Evolutionary conservation across 2,888 invertebrate species (phyloP).

Genomic region (Tetranychus truncatus): DNA sequence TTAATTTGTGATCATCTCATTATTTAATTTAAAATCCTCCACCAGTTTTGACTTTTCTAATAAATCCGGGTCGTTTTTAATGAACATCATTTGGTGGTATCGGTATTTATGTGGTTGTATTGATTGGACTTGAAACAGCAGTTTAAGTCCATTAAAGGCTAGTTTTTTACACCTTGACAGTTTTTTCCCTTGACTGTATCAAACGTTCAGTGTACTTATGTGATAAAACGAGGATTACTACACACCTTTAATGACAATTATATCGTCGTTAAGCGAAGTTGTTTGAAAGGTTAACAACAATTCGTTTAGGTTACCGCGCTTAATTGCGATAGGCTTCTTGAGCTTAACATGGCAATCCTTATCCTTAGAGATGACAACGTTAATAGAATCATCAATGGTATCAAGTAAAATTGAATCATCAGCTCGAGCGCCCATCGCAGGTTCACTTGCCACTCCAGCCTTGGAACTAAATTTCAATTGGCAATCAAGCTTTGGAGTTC

Average conservation of each 20-base stretch:
- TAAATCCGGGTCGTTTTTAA: too few relatives aligned
- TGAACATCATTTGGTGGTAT: too few relatives aligned
- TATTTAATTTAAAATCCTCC: too few relatives aligned
- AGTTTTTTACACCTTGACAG: background rate
- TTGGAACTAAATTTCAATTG: conserved; percentile 27
- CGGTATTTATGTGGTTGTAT: background rate
- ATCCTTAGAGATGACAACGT: conserved; percentile 21
- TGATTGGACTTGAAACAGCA: background rate
- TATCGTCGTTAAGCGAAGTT: conserved; percentile 22
- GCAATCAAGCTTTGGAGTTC: conserved; percentile 28
- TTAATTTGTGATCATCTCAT: too few relatives aligned
- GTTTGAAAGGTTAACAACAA: conserved; percentile 22
- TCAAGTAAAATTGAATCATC: conserved; percentile 21
- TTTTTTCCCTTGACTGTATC: too few relatives aligned
- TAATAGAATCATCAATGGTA: conserved; percentile 23
- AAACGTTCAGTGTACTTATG: too few relatives aligned
- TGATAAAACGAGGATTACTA: background rate
- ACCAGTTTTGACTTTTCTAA: too few relatives aligned
- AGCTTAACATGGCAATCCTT: conserved; percentile 23
- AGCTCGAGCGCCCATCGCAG: conserved; percentile 14
- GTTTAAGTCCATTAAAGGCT: background rate
- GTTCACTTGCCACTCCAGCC: conserved; percentile 15
- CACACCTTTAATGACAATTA: conserved; percentile 22
- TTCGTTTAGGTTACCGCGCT: conserved; percentile 21
- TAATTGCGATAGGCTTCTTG: conserved; percentile 21